Base-by-base conservation (phyloP, 2,888 invertebrate genomes). In the Cyaniris semiargus region DNA sequence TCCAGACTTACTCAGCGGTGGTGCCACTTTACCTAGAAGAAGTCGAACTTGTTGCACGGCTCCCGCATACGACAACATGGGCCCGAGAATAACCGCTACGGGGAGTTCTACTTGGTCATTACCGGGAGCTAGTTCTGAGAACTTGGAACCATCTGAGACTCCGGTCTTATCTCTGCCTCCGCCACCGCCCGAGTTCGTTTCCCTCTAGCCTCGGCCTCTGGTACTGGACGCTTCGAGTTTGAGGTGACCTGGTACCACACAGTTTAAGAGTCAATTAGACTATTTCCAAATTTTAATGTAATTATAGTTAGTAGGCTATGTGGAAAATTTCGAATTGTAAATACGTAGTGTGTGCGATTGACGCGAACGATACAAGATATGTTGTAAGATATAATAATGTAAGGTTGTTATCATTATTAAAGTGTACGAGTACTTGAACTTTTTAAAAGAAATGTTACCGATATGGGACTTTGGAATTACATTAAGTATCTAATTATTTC, bases 21-120 rank as follows among this genome's bases (percentile, higher is more conserved):
- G 91, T 78, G 90, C 93, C 38, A 91, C 94, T 78, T 82, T 95
- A 66, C 95, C 95, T 10, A 86, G 95, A 76, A 87, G 95, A 76
- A 92, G 87, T 80, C 86, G 93, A 79, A 91, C 89, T 70, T 94
- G 92, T 80, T 95, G 91, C 87, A 89, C 94, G 56, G 94, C 91
- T 81, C 96, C 96, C 56, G 97, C 97, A 76, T 98, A 98, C 88
- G 98, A 98, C 90, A 98, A 98, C 89, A 97, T 98, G 97, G 98
- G 98, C 0, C 97, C 97, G 60, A 95, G 98, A 83, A 97, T 98
- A 76, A 98, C 98, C n/a, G 98, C 97, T 18, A 97, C 97, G 0
- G 89, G 98, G 95, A 85, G 97, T 95, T 93, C 98, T 0, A 97
- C 97, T 15, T 96, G 98, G 87, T 97, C 97, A 23, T 92, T 98